Base-by-base conservation (phyloP, 92 coral and sea anemone genomes). In the Zoanthus sansibaricus region DNA sequence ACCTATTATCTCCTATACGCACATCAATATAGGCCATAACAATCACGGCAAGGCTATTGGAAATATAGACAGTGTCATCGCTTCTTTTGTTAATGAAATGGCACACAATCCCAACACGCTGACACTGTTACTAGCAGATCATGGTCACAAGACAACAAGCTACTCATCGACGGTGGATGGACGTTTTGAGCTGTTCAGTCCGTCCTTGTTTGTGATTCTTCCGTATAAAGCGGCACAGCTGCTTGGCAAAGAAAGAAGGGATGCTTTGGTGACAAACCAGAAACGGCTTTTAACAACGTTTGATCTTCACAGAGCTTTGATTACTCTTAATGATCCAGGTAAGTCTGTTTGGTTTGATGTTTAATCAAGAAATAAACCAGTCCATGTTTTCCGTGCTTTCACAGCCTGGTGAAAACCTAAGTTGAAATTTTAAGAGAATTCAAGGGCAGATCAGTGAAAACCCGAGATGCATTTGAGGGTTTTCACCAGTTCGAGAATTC, bases 121-220 rank as follows among this genome's bases (percentile, higher is more conserved):
- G 68, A 89, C 85, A 32, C 30, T 89, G 42, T 42, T 89, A 54
- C 21, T 84, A 44, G 80, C 88, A 20, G 92, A 89, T 51, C 92
- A 89, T 68, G 92, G 92, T 52, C 91, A 88, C 91, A 71, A 78
- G 75, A 82, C 83, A 56, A 88, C 91, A 10, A n/a, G 32, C 5
- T 88, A 71, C 62, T 77, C 79, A 0, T 30, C 45, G 49, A 88
- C 91, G 11, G 87, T 88, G 21, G 87, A 83, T 76, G 91, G 91
- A 16, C 87, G 91, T 17, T 88, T 82, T 82, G 91, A 88, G 74
- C 87, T 88, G 21, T 88, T 83, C 17, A 82, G 86, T 51, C 91
- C 91, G 13, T 15, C 62, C 5, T 55, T 88, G 88, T 88, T 88
- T 72, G 73, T 82, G 54, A 48, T 88, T 17, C 83, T 88, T 21